These are phyloP conservation scores for Hyposoter didymator DNA, from an alignment of 2,888 invertebrate genomes.

Conservation along the genomic window DNA sequence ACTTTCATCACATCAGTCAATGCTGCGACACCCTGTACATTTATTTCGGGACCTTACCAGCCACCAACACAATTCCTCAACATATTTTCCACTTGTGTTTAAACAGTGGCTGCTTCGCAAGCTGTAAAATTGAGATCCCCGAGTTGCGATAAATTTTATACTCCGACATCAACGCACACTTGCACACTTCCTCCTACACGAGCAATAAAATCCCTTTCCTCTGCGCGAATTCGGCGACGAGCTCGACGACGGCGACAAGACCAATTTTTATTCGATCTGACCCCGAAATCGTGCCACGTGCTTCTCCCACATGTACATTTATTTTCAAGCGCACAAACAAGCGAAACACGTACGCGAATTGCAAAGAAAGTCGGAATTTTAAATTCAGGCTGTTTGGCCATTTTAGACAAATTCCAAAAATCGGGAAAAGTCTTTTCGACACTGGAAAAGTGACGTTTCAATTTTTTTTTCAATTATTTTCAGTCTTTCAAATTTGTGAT, in stretches of 20 bases:
- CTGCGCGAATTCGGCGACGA: not conserved
- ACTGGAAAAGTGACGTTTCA: not conserved
- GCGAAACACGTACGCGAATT: not conserved
- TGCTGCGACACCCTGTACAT: not conserved
- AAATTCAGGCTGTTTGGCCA: not conserved
- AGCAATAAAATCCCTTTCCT: not conserved
- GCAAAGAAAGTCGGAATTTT: not conserved
- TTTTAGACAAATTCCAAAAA: not conserved
- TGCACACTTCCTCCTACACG: not conserved
- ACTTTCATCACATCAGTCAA: not conserved
- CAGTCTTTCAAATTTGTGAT: not conserved
- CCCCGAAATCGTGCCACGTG: not conserved
- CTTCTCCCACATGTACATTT: not conserved
- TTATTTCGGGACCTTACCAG: slow-evolving; percentile 40
- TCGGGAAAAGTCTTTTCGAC: not conserved
- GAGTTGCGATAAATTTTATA: slow-evolving; percentile 59
- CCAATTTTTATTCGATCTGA: not conserved
- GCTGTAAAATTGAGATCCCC: slow-evolving; percentile 47
- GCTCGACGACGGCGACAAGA: too few relatives aligned
- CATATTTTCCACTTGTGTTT: slow-evolving; percentile 54
- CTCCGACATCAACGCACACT: not conserved
- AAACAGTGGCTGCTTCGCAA: slow-evolving; percentile 47
- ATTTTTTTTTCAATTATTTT: not conserved
- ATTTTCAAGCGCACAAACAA: not conserved
- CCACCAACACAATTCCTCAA: slow-evolving; percentile 6